Percentiles rank a stretch among this genome's conserved stretches.
Conservation (phyloP, 2,888 invertebrate genomes). For the Cyrtodaria siliqua region DNA sequence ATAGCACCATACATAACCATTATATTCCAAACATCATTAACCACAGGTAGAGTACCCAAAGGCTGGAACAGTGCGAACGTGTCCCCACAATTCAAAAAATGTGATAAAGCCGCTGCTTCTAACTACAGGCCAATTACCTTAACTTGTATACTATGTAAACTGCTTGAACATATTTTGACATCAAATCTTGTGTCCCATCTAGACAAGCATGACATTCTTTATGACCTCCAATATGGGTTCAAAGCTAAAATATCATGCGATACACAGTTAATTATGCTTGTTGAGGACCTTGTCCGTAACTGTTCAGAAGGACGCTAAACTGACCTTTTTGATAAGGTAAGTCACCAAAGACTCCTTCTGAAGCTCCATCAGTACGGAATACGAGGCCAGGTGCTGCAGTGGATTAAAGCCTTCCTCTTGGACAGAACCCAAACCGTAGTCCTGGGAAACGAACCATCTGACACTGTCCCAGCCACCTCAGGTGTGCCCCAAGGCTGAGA, state of each 20-base stretch:
- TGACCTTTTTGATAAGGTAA: constrained; percentile 7
- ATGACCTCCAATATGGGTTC: constrained; percentile 2
- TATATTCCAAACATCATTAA: no score
- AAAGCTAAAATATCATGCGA: not conserved
- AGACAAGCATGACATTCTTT: not conserved
- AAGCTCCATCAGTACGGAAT: constrained; percentile 1
- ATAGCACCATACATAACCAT: no score
- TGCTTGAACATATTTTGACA: no score
- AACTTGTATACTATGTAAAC: no score
- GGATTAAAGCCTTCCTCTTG: constrained; percentile 1
- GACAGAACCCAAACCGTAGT: not conserved
- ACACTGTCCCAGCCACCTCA: not conserved
- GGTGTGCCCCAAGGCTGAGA: not conserved
- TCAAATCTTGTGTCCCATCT: no score
- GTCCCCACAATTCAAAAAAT: no score
- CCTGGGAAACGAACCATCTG: not conserved
- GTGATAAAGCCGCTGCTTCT: no score
- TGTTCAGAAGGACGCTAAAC: not conserved
- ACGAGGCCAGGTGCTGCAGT: not conserved
- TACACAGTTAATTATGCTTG: not conserved
- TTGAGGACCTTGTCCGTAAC: not conserved
- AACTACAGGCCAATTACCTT: no score
- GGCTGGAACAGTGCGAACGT: no score
- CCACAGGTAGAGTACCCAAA: no score
- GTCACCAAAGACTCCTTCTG: not conserved